Conservation (phyloP, 2,797 vertebrate species). For the Distichodus sexfasciatus region DNA sequence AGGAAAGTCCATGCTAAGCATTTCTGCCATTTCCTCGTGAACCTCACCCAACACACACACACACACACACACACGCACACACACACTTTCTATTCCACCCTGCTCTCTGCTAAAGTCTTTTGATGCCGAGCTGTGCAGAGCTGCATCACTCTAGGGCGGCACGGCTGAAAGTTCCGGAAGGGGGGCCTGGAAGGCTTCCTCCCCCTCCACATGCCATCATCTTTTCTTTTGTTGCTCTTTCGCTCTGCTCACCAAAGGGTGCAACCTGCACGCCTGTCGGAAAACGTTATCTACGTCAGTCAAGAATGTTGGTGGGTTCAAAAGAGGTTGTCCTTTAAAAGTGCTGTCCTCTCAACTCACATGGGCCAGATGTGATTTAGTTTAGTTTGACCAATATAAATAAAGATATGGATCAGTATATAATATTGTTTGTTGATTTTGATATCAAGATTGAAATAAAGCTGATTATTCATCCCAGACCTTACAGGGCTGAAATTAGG, state of each 20-base stretch:
- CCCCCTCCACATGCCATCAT: background rate
- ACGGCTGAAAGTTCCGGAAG: background rate
- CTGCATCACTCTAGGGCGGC: slow-evolving; percentile 7
- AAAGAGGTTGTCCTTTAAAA: background rate
- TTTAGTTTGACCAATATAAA: too few species aligned
- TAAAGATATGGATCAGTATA: too few species aligned
- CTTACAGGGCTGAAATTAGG: too few species aligned
- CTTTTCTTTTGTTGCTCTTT: background rate
- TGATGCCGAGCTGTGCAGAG: background rate
- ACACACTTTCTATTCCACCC: slow-evolving; percentile 4
- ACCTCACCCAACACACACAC: background rate
- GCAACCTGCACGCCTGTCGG: background rate
- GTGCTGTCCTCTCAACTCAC: background rate
- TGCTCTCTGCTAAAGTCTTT: slow-evolving; percentile 2
- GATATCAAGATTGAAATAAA: too few species aligned
- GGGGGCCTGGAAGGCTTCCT: slow-evolving; percentile 15
- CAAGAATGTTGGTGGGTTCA: background rate
- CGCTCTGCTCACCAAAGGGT: background rate
- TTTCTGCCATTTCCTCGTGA: background rate
- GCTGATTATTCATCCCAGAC: too few species aligned
- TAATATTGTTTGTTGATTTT: too few species aligned
- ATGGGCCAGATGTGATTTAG: too few species aligned
- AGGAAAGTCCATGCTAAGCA: slow-evolving; percentile 21
- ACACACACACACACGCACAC: background rate
- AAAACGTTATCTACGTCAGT: background rate